These are phyloP conservation scores for Lasioglossum malachurum DNA, from an alignment of 2,888 invertebrate genomes.

Conservation along the genomic window DNA sequence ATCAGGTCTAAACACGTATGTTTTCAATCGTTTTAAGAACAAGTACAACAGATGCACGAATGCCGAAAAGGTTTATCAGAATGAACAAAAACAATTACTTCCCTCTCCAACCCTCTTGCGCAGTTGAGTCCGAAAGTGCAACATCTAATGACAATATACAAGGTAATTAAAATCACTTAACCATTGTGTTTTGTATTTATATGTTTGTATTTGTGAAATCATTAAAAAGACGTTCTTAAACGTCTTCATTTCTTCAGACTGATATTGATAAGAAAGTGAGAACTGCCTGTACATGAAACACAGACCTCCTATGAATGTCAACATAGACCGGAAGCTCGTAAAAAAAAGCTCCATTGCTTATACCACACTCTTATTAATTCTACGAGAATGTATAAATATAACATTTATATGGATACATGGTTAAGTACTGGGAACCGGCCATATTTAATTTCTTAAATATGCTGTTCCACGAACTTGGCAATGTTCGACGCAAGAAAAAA, in stretches of 20 bases:
- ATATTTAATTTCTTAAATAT: conserved; percentile 80
- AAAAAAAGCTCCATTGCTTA: conserved; percentile 41
- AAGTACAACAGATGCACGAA: not conserved
- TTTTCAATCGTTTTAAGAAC: not conserved
- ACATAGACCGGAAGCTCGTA: conserved; percentile 24
- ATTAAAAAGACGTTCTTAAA: not conserved
- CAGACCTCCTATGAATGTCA: conserved; percentile 14
- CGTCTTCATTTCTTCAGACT: not conserved
- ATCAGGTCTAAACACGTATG: not conserved
- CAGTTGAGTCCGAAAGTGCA: not conserved
- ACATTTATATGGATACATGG: conserved; percentile 60
- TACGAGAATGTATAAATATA: conserved; percentile 69
- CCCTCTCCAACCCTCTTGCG: not conserved
- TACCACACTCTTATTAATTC: conserved; percentile 60
- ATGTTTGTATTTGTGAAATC: not conserved
- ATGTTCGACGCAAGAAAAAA: conserved; percentile 58
- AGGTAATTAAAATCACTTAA: conserved; percentile 1
- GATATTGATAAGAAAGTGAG: not conserved
- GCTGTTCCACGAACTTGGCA: conserved; percentile 70
- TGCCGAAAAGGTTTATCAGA: not conserved
- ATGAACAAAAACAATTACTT: not conserved
- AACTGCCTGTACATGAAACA: conserved; percentile 13
- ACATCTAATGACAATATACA: not conserved
- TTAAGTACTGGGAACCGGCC: conserved; percentile 70
- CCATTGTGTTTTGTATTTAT: not conserved